Percentiles rank a stretch among this genome's conserved stretches.
Conservation (phyloP, 2,888 invertebrate genomes). For the Ashinkailepas kermadecensis region DNA sequence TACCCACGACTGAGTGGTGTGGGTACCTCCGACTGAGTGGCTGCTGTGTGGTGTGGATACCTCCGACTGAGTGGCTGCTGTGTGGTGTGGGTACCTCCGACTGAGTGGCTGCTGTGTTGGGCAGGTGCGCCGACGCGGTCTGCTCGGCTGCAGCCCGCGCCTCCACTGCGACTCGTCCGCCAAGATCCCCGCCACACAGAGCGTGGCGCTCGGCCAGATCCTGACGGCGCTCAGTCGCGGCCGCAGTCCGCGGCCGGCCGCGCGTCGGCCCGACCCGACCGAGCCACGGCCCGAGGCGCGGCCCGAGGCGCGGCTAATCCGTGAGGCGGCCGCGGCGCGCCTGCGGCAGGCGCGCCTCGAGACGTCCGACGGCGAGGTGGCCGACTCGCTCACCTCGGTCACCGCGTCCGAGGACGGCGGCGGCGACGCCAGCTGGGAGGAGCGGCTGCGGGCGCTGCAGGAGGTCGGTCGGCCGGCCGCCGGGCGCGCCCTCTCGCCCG, state of each 20-base stretch:
- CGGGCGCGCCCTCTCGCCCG: not conserved
- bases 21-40: too few relatives aligned
- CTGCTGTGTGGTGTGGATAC: too few relatives aligned
- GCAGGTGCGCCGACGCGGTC: too few relatives aligned
- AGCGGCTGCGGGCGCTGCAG: not conserved
- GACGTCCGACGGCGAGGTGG: conserved; percentile 10
- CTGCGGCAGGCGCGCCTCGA: conserved; percentile 1
- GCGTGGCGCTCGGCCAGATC: not conserved
- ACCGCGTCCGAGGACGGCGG: conserved; percentile 1
- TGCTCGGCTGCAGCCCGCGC: too few relatives aligned
- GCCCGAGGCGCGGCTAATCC: not conserved
- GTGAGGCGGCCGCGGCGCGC: not conserved
- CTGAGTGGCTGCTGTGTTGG: too few relatives aligned
- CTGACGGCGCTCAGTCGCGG: conserved; percentile 7
- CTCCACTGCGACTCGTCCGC: not conserved
- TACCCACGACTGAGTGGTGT: too few relatives aligned
- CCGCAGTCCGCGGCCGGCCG: not conserved
- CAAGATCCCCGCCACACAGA: not conserved
- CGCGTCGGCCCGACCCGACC: not conserved
- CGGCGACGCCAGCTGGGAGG: not conserved
- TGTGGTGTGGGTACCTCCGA: too few relatives aligned
- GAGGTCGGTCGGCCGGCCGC: not conserved
- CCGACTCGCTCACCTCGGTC: conserved; percentile 7
- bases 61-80: too few relatives aligned
- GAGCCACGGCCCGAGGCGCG: not conserved